A percentile compares a stretch with the other conserved stretches of the same genome.
phyloP scores from a whole-genome alignment of 2,113 vertebrate genomes.

The Datnioides undecimradiatus region DNA sequence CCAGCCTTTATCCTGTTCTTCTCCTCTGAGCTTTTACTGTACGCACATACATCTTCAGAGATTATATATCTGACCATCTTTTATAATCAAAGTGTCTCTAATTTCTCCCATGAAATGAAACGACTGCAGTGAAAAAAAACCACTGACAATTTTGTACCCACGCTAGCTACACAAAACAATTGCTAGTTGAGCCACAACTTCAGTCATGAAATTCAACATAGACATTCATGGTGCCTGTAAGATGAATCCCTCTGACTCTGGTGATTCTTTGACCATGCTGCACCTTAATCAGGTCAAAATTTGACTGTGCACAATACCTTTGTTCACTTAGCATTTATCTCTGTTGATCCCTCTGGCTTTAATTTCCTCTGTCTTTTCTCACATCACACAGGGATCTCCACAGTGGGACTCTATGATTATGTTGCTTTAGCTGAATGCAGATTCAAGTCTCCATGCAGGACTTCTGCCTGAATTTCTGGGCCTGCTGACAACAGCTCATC shows the following conservation, averaged over 20 bases:
- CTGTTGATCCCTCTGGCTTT: too few relatives aligned
- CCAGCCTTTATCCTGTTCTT: background rate
- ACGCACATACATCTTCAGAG: background rate
- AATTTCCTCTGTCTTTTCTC: too few relatives aligned
- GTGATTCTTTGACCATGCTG: too few relatives aligned
- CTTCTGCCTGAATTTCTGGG: background rate
- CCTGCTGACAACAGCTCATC: background rate
- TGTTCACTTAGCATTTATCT: too few relatives aligned
- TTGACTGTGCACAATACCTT: too few relatives aligned
- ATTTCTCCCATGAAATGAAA: background rate
- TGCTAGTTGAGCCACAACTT: too few relatives aligned
- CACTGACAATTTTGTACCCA: background rate
- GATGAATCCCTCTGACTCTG: too few relatives aligned
- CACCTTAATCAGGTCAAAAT: too few relatives aligned
- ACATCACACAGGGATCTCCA: too few relatives aligned
- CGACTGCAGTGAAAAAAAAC: background rate
- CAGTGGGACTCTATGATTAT: background rate
- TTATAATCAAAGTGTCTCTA: background rate
- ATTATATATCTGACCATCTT: background rate
- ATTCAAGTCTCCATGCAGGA: background rate
- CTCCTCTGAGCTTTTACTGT: background rate
- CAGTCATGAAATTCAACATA: too few relatives aligned
- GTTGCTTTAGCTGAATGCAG: constrained; percentile 13
- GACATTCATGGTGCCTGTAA: too few relatives aligned
- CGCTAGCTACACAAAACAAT: too few relatives aligned